A percentile compares a stretch with the other conserved stretches of the same genome.
Evolutionary conservation across 2,888 invertebrate species (phyloP).

Genomic region (Rhorus exstirpatorius): DNA sequence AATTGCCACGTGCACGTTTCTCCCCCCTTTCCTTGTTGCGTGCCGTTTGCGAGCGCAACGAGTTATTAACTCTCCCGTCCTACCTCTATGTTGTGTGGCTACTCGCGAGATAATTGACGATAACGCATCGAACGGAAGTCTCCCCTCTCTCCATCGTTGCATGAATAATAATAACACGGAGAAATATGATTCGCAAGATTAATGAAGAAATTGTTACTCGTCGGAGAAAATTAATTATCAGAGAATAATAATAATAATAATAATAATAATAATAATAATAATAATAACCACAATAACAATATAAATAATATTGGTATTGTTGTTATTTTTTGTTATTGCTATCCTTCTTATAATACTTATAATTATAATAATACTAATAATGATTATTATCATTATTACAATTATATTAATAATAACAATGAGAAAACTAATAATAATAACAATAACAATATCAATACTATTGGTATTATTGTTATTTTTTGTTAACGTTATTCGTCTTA

Average conservation of each 20-base stretch:
- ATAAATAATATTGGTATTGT: no score
- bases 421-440: no score
- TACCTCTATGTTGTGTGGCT: conserved; percentile 10
- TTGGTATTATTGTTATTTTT: no score
- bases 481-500: no score
- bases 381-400: no score
- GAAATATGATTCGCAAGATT: neutral
- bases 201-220: neutral
- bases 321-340: no score
- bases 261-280: neutral
- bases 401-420: no score
- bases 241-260: neutral
- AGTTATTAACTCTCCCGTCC: conserved; percentile 40
- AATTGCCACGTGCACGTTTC: conserved; percentile 48
- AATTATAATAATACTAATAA: no score
- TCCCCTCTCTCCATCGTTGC: neutral
- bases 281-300: neutral
- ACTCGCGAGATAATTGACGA: conserved; percentile 35
- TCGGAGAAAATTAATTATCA: neutral
- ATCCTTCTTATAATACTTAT: no score
- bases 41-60: conserved; percentile 13
- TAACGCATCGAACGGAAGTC: conserved; percentile 36
- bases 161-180: conserved; percentile 4
- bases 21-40: conserved; percentile 2
- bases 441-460: no score